phyloP scores from a whole-genome alignment of 2,797 vertebrate species.

The Typhlichthys eigenmanni region DNA sequence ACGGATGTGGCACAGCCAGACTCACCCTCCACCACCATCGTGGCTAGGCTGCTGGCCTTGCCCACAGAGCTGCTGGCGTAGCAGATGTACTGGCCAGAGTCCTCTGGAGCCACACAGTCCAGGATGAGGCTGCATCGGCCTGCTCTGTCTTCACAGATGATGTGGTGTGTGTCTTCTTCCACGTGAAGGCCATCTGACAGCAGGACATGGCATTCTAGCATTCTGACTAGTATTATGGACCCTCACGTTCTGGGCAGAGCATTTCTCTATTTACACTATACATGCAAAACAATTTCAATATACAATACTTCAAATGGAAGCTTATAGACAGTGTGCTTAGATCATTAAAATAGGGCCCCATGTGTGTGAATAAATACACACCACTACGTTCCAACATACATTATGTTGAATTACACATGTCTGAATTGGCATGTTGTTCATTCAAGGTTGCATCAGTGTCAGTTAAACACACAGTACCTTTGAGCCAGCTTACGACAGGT shows the following conservation, averaged over 20 bases:
- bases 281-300: too few species aligned
- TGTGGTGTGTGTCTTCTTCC: slow-evolving; percentile 90
- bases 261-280: neutral
- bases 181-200: slow-evolving; percentile 85
- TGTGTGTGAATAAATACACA: too few species aligned
- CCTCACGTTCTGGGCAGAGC: neutral
- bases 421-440: too few species aligned
- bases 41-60: slow-evolving; percentile 85
- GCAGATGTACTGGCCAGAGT: slow-evolving; percentile 94
- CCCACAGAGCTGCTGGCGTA: slow-evolving; percentile 88
- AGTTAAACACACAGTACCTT: slow-evolving; percentile 77
- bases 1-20: neutral
- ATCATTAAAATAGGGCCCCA: too few species aligned
- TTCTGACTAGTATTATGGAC: neutral
- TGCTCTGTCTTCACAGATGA: slow-evolving; percentile 86
- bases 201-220: neutral
- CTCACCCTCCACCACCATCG: slow-evolving; percentile 90
- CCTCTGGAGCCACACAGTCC: slow-evolving; percentile 82
- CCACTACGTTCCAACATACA: too few species aligned
- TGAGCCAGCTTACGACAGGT: slow-evolving; percentile 88
- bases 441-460: too few species aligned
- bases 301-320: too few species aligned
- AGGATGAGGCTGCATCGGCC: slow-evolving; percentile 88
- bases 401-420: too few species aligned
- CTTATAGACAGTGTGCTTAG: too few species aligned